Evolutionary conservation across 1,140 invertebrate species (phyloP), one percentile per base, ranked within the genome.

Genomic region (Bombus soroeensis): DNA sequence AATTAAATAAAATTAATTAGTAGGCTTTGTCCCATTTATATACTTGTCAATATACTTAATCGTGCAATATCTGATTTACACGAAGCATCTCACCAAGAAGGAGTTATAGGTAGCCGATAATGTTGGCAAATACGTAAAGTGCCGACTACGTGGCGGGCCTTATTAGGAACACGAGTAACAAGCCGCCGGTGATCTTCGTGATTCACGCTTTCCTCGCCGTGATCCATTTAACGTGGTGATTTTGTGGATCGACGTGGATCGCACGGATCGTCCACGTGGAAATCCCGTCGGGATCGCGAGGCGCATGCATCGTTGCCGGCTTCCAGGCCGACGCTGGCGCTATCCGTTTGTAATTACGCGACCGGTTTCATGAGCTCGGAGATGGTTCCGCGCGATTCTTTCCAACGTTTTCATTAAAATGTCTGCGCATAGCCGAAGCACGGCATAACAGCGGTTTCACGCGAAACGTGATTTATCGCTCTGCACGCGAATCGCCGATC

Each of bases 401-500:
- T 53, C 77, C 15, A 57, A 85, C 83, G 83, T 85, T 85, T 85
- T 81, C 83, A 81, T 85, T 85, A 81, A 85, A 80, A 64, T 8
- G 64, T 71, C 74, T 71, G 41, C 74, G 9, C 37, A 22, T 15
- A 25, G 4, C 37, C 22, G 47, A 13, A 53, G 34, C 57, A 41
- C 53, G 34, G 22, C 22, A 37, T 25, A 71, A 59, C 72, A 22
- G 57, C 43, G 57, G 57, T 32, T 32, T 41, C 68, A 39, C 85
- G 81, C 41, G 74, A 74, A 75, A 76, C 81, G 74, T 62, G 64
- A 83, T 78, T 77, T 78, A 75, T 77, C 80, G 62, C 64, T 64
- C 68, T 41, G 25, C 85, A 66, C 77, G 76, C 34, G 84, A 78
- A 82, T 81, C 39, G 47, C 18, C 43, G 37, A n/a, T 37, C 59